phyloP scores from a whole-genome alignment of 2,888 invertebrate species.

The Cantharis flavilabris region DNA sequence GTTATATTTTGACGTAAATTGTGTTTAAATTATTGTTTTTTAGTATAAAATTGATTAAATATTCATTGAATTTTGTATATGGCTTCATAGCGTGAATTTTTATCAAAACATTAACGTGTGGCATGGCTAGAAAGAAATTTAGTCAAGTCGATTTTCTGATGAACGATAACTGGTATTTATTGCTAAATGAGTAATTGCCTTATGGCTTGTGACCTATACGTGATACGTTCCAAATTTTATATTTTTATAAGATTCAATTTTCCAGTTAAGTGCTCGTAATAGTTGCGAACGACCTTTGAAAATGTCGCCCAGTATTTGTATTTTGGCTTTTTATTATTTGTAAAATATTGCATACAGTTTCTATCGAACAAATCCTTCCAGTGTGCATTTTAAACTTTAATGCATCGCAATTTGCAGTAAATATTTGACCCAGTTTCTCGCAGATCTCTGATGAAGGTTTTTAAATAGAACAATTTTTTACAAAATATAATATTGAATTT shows the following conservation, averaged over 20 bases:
- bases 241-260: slow-evolving; percentile 16
- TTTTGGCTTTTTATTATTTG: neutral
- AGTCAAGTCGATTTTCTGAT: slow-evolving; percentile 16
- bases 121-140: neutral
- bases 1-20: neutral
- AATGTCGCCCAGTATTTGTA: slow-evolving; percentile 3
- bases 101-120: neutral
- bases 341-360: neutral
- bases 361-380: neutral
- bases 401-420: neutral
- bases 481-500: neutral
- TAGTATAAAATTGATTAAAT: slow-evolving; percentile 2
- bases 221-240: slow-evolving; percentile 15
- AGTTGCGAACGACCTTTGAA: slow-evolving; percentile 14
- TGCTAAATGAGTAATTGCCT: slow-evolving; percentile 18
- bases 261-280: slow-evolving; percentile 17
- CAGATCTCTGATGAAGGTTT: neutral
- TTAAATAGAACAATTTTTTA: neutral
- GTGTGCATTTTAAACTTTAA: neutral
- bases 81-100: slow-evolving; percentile 3
- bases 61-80: slow-evolving; percentile 11
- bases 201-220: slow-evolving; percentile 15
- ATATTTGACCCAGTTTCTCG: neutral
- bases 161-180: slow-evolving; percentile 18
- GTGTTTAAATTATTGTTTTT: neutral